Conservation (phyloP, 2,113 vertebrate genomes). For the Tricholaema leucomelas region DNA sequence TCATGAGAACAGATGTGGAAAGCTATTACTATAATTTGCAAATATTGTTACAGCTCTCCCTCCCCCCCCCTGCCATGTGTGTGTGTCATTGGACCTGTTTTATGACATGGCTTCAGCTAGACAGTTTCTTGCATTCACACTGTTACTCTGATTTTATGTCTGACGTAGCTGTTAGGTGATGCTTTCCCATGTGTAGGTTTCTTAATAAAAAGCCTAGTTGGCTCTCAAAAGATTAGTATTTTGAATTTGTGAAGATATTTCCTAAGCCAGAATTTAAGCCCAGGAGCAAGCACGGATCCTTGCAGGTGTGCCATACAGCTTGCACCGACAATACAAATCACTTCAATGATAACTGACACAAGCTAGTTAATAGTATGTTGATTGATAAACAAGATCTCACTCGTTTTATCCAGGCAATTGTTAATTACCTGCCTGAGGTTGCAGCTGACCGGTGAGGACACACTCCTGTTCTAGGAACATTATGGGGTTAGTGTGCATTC, state of each 20-base stretch:
- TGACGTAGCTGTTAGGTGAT: background rate
- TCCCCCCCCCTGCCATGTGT: background rate
- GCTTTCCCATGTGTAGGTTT: background rate
- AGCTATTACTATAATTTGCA: conserved; percentile 62
- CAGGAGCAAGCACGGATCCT: background rate
- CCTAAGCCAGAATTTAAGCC: background rate
- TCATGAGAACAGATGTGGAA: conserved; percentile 49
- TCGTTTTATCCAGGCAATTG: conserved; percentile 5
- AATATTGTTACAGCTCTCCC: conserved; percentile 26
- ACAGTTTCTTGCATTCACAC: background rate
- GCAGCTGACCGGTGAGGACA: background rate
- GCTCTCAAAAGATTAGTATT: background rate
- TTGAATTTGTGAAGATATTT: background rate
- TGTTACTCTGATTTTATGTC: background rate
- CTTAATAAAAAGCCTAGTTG: conserved; percentile 8
- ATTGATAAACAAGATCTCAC: conserved; percentile 46
- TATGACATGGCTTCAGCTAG: background rate
- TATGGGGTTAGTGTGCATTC: background rate
- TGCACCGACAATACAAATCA: background rate
- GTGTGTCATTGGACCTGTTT: conserved; percentile 39
- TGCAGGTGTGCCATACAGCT: background rate
- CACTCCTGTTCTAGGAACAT: background rate
- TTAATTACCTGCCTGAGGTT: conserved; percentile 4
- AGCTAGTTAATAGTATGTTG: conserved; percentile 49
- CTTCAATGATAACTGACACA: conserved; percentile 44